Percentiles rank a stretch among this genome's conserved stretches.
Conservation (phyloP, 1,140 invertebrate species). For the Panagrolaimus sp. region DNA sequence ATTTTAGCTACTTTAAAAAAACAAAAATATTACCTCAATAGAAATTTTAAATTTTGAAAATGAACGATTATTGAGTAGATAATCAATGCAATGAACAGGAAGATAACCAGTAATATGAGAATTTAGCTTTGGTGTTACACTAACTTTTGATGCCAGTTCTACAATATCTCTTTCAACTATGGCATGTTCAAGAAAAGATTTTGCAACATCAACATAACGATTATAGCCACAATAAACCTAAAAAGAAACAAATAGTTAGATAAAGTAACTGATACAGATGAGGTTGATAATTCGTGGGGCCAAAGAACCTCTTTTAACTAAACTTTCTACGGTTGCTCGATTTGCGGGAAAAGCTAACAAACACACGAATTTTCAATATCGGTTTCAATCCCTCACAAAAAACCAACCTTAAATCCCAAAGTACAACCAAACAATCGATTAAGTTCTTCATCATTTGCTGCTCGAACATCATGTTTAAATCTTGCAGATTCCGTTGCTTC, state of each 20-base stretch:
- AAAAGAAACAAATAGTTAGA: neutral
- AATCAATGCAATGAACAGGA: constrained; percentile 6
- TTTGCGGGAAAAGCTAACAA: no score
- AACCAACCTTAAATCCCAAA: neutral
- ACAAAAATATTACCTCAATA: constrained; percentile 14
- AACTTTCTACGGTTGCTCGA: no score
- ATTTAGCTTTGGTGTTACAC: neutral
- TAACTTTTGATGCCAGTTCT: neutral
- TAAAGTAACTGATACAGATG: no score
- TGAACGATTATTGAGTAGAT: constrained; percentile 2
- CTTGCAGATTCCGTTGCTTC: no score
- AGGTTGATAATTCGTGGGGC: no score
- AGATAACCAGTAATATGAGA: neutral
- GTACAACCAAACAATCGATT: neutral
- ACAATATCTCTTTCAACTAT: neutral
- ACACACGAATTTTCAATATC: no score
- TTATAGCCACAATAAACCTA: neutral
- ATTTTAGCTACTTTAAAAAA: no score
- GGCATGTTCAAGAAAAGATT: neutral
- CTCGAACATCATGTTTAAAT: no score
- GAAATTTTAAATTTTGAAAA: neutral
- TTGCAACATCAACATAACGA: neutral
- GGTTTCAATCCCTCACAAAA: neutral
- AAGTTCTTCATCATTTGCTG: neutral
- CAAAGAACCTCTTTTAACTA: no score